Conservation (phyloP, 53 echinoderm and acorn worm genomes). For the Holothuria leucospilota region DNA sequence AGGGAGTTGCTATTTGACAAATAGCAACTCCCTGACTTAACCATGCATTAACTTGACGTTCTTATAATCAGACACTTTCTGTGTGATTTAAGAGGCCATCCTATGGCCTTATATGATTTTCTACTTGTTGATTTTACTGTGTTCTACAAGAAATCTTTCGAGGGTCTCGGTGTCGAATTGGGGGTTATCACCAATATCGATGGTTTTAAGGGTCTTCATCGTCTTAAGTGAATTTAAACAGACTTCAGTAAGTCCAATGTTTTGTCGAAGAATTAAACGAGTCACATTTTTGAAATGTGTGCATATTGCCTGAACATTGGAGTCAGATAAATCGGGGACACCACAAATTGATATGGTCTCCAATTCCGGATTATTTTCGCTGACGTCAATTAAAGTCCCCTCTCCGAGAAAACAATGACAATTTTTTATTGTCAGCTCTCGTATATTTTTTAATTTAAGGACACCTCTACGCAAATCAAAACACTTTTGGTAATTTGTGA, state of each 20-base stretch:
- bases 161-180: slow-evolving; percentile 1
- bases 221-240: slow-evolving; percentile 15
- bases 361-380: slow-evolving; percentile 19
- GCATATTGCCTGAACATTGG: not conserved
- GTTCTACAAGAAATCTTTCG: slow-evolving; percentile 8
- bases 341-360: not conserved
- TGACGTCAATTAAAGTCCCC: not conserved
- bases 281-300: not conserved
- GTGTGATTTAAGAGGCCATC: too few species aligned
- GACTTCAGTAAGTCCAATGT: not conserved
- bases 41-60: too few species aligned
- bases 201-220: slow-evolving; percentile 7
- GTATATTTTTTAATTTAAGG: not conserved
- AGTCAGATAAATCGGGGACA: not conserved
- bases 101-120: too few species aligned
- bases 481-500: too few species aligned
- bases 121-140: slow-evolving; percentile 35
- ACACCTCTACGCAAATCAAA: too few species aligned
- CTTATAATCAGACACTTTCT: too few species aligned
- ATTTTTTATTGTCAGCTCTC: not conserved
- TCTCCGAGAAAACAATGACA: not conserved
- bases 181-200: slow-evolving; percentile 16
- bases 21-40: too few species aligned
- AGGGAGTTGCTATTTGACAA: too few species aligned
- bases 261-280: not conserved